Conservation (phyloP, 2,888 invertebrate species). For the Terebella lapidaria region DNA sequence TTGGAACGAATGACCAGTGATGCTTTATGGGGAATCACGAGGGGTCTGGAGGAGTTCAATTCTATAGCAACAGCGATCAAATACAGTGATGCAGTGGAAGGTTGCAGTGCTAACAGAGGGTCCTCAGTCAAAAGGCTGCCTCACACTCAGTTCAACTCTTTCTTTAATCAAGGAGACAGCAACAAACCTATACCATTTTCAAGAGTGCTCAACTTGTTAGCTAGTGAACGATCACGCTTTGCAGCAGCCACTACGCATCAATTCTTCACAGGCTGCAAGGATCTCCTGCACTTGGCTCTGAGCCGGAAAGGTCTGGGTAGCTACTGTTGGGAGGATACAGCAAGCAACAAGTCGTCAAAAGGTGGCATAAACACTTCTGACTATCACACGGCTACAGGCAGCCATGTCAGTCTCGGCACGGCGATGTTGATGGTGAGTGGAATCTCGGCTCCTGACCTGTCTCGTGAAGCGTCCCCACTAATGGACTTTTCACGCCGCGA, state of each 20-base stretch:
- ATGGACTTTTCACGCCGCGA: slow-evolving; percentile 42
- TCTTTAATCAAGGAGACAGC: slow-evolving; percentile 5
- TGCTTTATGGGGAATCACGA: slow-evolving; percentile 46
- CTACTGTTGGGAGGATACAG: slow-evolving; percentile 17
- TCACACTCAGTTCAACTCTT: slow-evolving; percentile 12
- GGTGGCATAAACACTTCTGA: slow-evolving; percentile 32
- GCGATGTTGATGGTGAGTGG: slow-evolving; percentile 35
- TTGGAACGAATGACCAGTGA: slow-evolving; percentile 40
- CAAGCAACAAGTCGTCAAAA: neutral
- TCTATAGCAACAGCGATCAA: slow-evolving; percentile 34
- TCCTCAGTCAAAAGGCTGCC: too few species aligned
- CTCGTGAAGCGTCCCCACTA: slow-evolving; percentile 37
- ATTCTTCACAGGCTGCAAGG: slow-evolving; percentile 42
- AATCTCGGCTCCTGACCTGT: slow-evolving; percentile 42
- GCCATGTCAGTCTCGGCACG: slow-evolving; percentile 36
- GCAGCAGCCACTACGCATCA: slow-evolving; percentile 44
- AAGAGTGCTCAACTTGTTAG: slow-evolving; percentile 40
- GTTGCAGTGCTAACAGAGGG: neutral
- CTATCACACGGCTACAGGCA: slow-evolving; percentile 32
- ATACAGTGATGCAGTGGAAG: neutral
- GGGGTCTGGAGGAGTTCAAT: slow-evolving; percentile 51
- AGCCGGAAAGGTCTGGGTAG: slow-evolving; percentile 18
- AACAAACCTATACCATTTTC: slow-evolving; percentile 38
- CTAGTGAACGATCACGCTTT: slow-evolving; percentile 44
- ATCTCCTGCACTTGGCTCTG: slow-evolving; percentile 35